Percentiles rank a stretch among this genome's conserved stretches.
These are phyloP conservation scores for Hiodon alosoides DNA, from an alignment of 2,113 vertebrate genomes.

Conservation along the genomic window DNA sequence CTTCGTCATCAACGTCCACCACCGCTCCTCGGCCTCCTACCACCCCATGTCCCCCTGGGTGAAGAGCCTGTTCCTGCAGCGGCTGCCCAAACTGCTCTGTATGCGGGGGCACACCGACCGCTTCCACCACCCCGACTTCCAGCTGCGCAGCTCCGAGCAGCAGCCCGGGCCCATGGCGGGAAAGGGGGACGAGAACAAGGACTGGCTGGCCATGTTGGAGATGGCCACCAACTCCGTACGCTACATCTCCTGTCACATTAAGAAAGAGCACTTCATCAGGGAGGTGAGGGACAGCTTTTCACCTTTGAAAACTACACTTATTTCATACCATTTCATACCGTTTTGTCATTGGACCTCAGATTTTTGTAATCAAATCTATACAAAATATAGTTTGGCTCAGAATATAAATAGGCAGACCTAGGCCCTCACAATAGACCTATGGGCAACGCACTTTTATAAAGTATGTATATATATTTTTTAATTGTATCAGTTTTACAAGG, in stretches of 20 bases:
- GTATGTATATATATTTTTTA: background rate
- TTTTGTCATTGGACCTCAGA: background rate
- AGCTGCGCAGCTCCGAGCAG: slow-evolving; percentile 53
- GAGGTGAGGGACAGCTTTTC: slow-evolving; percentile 65
- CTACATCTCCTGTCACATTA: slow-evolving; percentile 90
- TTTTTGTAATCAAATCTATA: background rate
- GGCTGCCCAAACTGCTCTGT: slow-evolving; percentile 78
- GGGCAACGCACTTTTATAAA: background rate
- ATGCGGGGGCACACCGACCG: slow-evolving; percentile 85
- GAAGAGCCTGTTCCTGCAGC: slow-evolving; percentile 85
- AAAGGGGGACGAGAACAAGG: slow-evolving; percentile 69
- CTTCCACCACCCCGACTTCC: slow-evolving; percentile 71
- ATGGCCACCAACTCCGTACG: slow-evolving; percentile 82
- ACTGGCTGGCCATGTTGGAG: slow-evolving; percentile 79
- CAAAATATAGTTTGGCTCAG: background rate
- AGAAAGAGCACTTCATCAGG: slow-evolving; percentile 87
- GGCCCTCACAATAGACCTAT: background rate
- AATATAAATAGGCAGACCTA: background rate
- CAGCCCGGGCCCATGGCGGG: slow-evolving; percentile 47
- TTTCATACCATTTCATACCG: background rate
- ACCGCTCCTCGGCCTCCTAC: slow-evolving; percentile 88
- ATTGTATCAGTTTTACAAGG: too few species aligned
- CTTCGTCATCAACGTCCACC: slow-evolving; percentile 95
- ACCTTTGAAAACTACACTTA: background rate
- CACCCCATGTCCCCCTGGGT: slow-evolving; percentile 97